Conservation (phyloP, 2,888 invertebrate genomes). For the Drosophila falleni region DNA sequence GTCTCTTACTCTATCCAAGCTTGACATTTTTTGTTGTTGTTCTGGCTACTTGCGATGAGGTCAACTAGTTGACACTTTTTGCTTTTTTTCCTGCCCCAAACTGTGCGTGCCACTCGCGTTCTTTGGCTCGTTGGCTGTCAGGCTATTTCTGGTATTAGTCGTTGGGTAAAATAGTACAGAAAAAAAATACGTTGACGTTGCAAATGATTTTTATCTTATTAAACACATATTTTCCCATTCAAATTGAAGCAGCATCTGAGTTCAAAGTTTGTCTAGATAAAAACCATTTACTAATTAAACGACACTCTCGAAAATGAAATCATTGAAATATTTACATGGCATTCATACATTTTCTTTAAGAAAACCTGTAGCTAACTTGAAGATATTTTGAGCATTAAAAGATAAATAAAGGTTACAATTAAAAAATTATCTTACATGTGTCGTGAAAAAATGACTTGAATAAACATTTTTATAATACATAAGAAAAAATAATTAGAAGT, state of each 20-base stretch:
- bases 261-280: conserved; percentile 11
- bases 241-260: conserved; percentile 8
- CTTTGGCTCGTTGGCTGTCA: conserved; percentile 39
- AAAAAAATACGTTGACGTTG: conserved; percentile 14
- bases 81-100: conserved; percentile 20
- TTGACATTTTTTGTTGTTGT: conserved; percentile 36
- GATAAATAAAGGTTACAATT: no score
- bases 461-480: no score
- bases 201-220: conserved; percentile 71
- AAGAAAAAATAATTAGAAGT: not conserved
- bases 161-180: conserved; percentile 56
- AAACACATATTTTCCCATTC: conserved; percentile 35
- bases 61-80: conserved; percentile 75
- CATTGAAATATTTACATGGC: conserved; percentile 6
- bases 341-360: no score
- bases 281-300: conserved; percentile 16
- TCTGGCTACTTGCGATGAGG: conserved; percentile 67
- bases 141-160: conserved; percentile 61
- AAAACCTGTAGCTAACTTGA: no score
- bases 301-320: conserved; percentile 6
- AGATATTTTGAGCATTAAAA: no score
- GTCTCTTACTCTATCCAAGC: conserved; percentile 41
- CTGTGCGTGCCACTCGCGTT: conserved; percentile 35
- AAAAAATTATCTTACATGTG: no score
- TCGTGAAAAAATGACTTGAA: no score